Conservation (phyloP, 2,888 invertebrate species). For the Saturnia japonica region DNA sequence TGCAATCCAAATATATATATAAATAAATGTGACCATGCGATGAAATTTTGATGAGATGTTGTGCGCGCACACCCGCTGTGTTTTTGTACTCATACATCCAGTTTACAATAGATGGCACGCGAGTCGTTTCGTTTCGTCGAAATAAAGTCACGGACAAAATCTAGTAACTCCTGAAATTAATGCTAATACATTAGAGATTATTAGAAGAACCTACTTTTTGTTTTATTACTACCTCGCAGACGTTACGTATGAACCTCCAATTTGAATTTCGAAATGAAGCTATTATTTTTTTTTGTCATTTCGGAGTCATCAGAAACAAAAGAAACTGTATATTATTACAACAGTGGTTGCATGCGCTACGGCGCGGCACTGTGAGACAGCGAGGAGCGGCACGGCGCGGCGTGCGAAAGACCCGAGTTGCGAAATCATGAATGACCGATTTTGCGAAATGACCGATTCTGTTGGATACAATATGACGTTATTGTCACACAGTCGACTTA, state of each 20-base stretch:
- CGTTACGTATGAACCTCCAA: conserved; percentile 6
- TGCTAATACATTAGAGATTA: background rate
- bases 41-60: too few species aligned
- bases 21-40: too few species aligned
- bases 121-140: too few species aligned
- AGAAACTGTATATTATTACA: conserved; percentile 23
- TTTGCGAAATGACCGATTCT: conserved; percentile 55
- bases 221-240: background rate
- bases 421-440: conserved; percentile 52
- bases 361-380: background rate
- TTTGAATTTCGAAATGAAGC: conserved; percentile 15
- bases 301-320: conserved; percentile 20
- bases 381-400: background rate
- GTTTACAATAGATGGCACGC: too few species aligned
- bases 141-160: too few species aligned
- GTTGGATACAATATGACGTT: conserved; percentile 13
- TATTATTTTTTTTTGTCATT: conserved; percentile 30
- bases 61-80: too few species aligned
- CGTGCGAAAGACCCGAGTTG: conserved; percentile 56
- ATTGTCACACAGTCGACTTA: conserved; percentile 8
- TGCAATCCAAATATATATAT: too few species aligned
- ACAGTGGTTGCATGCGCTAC: conserved; percentile 16
- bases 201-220: background rate
- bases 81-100: too few species aligned
- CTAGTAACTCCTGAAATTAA: too few species aligned